Base-by-base conservation (phyloP, 2,888 invertebrate species). In the Stenurella melanura region DNA sequence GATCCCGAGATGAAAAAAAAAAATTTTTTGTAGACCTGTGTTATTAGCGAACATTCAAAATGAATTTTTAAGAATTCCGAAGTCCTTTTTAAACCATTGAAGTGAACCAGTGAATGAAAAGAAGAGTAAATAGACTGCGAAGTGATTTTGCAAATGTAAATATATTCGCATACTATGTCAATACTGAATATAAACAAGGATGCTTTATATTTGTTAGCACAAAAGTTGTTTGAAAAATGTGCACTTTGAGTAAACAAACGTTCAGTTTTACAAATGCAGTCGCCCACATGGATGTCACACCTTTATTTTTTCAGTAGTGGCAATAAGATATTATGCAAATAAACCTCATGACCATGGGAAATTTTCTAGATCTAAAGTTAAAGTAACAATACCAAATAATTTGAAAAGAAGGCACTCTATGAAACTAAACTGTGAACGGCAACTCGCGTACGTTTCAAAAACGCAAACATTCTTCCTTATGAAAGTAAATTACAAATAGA, bases 251-350 rank as follows among this genome's bases (percentile, higher is more conserved):
- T 42, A 15, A 50, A n/a, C n/a, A 50, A 1, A 50, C n/a, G n/a
- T 50, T 50, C n/a, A 50, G 42, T n/a, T 50, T 50, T n/a, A 50
- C n/a, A 61, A 17, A 30, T 61, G 15, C 11, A 17, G 12, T 30
- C 30, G 30, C 61, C 61, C 30, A 61, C 15, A 17, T 34, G 26
- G 9, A n/a, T 26, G 12, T 61, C 61, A 34, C 61, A 61, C 61
- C 61, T 61, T 61, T 61, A 61, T 61, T 61, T 26, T 34, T 61
- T 61, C 61, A 30, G 17, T 61, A 61, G 30, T 30, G 15, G 61
- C 9, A 30, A 17, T 61, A 61, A 61, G 17, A 30, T 19, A 26
- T 26, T 30, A 11, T 42, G 42, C 64, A 64, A 64, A 38, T 38
- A 64, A 64, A 42, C 5, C 1, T 64, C 38, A 18, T 19, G 42